Conservation (phyloP, 1,140 invertebrate species). For the Agraylea sexmaculata region DNA sequence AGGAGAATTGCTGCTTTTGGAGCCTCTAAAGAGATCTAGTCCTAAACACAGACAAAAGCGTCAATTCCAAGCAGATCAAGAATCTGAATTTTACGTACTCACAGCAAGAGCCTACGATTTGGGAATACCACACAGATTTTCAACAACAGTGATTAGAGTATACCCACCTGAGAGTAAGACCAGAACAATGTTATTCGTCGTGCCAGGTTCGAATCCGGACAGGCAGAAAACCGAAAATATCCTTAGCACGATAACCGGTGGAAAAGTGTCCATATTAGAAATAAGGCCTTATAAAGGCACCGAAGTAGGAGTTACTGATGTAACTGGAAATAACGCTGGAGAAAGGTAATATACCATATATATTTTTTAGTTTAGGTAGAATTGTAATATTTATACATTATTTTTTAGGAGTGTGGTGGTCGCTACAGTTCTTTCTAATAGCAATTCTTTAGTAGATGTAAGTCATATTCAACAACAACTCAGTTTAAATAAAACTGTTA, state of each 20-base stretch:
- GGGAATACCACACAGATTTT: conserved; percentile 60
- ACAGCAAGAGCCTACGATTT: conserved; percentile 67
- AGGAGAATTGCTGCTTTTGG: conserved; percentile 40
- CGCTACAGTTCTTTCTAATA: conserved; percentile 57
- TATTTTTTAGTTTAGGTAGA: conserved; percentile 1
- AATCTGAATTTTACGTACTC: conserved; percentile 47
- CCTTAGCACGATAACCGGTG: conserved; percentile 62
- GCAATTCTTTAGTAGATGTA: conserved; percentile 54
- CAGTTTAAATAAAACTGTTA: conserved; percentile 39
- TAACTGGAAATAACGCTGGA: conserved; percentile 26
- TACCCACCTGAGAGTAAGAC: conserved; percentile 55
- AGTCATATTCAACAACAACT: conserved; percentile 51
- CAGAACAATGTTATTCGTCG: conserved; percentile 63
- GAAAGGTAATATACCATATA: too few species aligned
- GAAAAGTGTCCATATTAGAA: conserved; percentile 58
- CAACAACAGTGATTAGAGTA: conserved; percentile 51
- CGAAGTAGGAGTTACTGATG: conserved; percentile 35
- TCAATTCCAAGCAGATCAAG: conserved; percentile 30
- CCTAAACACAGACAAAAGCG: conserved; percentile 36
- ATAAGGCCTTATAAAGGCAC: conserved; percentile 53
- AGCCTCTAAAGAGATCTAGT: conserved; percentile 37
- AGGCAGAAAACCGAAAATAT: conserved; percentile 57
- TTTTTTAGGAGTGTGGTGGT: conserved; percentile 59
- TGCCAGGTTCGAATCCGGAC: conserved; percentile 60
- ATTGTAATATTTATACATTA: conserved; percentile 6